phyloP scores from a whole-genome alignment of 2,888 invertebrate species.

The Cephus runcator region DNA sequence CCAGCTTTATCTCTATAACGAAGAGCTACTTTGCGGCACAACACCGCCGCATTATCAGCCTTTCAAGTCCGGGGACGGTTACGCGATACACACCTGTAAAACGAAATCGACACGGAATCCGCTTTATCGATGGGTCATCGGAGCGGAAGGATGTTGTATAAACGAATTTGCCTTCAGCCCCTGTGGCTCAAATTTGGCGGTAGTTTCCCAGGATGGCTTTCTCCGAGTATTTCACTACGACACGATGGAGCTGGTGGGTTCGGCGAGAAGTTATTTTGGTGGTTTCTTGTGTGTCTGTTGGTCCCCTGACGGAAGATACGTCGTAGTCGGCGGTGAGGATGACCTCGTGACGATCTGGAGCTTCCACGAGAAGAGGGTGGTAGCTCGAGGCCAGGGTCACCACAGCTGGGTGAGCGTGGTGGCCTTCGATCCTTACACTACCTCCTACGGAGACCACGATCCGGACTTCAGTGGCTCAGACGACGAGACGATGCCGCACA shows the following conservation, averaged over 20 bases:
- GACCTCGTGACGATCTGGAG: constrained; percentile 98
- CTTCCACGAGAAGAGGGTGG: constrained; percentile 89
- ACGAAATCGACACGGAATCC: constrained; percentile 97
- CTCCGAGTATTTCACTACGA: constrained; percentile 96
- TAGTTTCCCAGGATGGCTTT: constrained; percentile 95
- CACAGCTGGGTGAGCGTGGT: constrained; percentile 98
- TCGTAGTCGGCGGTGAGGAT: constrained; percentile 98
- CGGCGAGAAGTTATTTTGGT: constrained; percentile 97
- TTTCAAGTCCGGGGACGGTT: constrained; percentile 94
- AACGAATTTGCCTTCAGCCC: constrained; percentile 99
- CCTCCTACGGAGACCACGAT: constrained; percentile 73
- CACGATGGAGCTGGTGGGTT: constrained; percentile 94
- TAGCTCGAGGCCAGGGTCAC: constrained; percentile 98
- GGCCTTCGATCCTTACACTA: constrained; percentile 90
- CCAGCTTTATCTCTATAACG: constrained; percentile 97
- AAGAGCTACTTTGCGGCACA: constrained; percentile 90
- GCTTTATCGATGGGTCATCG: constrained; percentile 89
- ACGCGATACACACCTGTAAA: constrained; percentile 94
- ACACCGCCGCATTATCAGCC: constrained; percentile 94
- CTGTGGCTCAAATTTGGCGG: constrained; percentile 90
- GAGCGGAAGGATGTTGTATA: constrained; percentile 83
- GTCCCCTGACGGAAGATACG: constrained; percentile 96
- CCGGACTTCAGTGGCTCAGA: constrained; percentile 70
- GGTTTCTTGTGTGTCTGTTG: constrained; percentile 97
- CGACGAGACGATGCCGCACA: constrained; percentile 66